Base-by-base conservation (phyloP, 2,797 vertebrate genomes). In the Vespertilio murinus region DNA sequence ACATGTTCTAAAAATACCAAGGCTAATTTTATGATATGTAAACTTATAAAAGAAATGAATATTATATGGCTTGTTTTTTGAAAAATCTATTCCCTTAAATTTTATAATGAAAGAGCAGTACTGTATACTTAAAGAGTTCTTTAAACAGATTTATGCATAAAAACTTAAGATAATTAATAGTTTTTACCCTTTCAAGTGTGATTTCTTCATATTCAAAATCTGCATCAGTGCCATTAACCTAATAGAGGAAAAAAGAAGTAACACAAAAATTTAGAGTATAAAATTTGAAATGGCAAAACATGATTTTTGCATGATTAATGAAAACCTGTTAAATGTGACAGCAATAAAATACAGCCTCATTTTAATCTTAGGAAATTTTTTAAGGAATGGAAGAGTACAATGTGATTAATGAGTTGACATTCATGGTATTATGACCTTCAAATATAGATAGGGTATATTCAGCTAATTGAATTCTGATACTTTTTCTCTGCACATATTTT, bases 171-270 rank as follows among this genome's bases (percentile, higher is more conserved):
- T 79, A 93, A 95, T 94, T 81, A 96, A 90, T 30, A 94, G 71
- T 22, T 73, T 98, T 97, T 97, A 99, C 99, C 99, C 99, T 98
- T 98, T 99, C 99, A 97, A 99, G 98, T 33, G 99, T 99, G 97
- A 99, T 99, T 98, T 99, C 99, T 98, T 99, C 99, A 97, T 99
- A 99, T 97, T 99, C 99, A 16, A 98, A 99, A 93, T 99, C 99
- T 1, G 99, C 99, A 97, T 99, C 99, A 0, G 99, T 99, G 96
- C 99, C 99, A 94, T 99, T 99, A 93, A 99, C 99, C 99, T 99
- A 97, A 8, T 95, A 85, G 87, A 25, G 6, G n/a, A 96, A 9
- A 22, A 74, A 93, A 93, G 87, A 59, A 92, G 49, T 9, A 94
- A 47, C 28, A 95, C 3, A 95, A 81, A 96, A 94, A 93, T 85